Evolutionary conservation across 2,797 vertebrate genomes (phyloP), one percentile per base, ranked within the genome.

Genomic region (Diplodus puntazzo): DNA sequence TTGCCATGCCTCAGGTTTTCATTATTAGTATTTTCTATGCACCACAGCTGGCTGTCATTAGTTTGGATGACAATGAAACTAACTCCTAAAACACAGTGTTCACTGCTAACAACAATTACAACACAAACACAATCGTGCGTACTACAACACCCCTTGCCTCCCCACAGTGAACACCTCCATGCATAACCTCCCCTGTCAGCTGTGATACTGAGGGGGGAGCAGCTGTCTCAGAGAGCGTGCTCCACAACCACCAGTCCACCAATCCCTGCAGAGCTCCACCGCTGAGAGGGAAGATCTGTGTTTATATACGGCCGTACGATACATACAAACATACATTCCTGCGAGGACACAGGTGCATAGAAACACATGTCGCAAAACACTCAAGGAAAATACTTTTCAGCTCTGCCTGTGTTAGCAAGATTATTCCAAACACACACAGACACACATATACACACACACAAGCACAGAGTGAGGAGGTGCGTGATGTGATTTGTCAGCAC

Each of bases 201-300:
- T 64, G 64, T n/a, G 50, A 68, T 60, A 69, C 74, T 61, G 72
- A 52, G 55, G 61, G 77, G 72, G 63, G 42, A 77, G 87, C 83
- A 86, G 66, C 79, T 87, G 81, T 89, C 79, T 77, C 63, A 8
- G 55, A 39, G 67, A 34, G 46, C 62, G 49, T 43, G 59, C 60
- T 57, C 73, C 64, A 27, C 69, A 52, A 48, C 50, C 58, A 6
- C 66, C 70, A 12, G 16, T 11, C 39, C 72, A 48, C 48, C 52
- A 43, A 50, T 17, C 75, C 62, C 76, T 17, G 62, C 78, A 62
- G 60, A 11, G 21, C 10, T 43, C 0, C 59, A 5, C 65, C 42
- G 53, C 74, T 72, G 78, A 3, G 18, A 14, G 43, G 7, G 21
- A 52, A 65, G 27, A 58, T 49, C 23, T 73, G 52, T 75, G 74